Evolutionary conservation across 2,113 vertebrate genomes (phyloP).

Genomic region (Corythornis cristatus): DNA sequence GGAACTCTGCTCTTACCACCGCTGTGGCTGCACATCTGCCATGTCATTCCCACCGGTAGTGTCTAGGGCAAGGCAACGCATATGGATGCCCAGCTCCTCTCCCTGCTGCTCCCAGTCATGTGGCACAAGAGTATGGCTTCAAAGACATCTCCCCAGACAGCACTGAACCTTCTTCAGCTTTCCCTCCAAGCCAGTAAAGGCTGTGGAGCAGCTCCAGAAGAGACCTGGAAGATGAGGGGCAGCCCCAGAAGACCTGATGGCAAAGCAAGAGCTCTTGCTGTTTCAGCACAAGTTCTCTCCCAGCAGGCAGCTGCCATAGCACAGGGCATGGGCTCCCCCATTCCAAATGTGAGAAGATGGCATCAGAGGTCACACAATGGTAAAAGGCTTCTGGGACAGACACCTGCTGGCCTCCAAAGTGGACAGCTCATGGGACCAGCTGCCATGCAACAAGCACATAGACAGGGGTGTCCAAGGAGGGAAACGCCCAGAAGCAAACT

Average conservation of each 20-base stretch:
- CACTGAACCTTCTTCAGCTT: not conserved
- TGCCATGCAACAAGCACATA: accelerated
- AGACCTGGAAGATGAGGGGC: not conserved
- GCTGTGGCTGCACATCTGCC: not conserved
- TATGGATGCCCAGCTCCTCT: accelerated
- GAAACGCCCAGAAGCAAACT: not conserved
- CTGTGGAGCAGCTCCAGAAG: not conserved
- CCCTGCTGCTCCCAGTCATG: not conserved
- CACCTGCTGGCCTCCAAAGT: not conserved
- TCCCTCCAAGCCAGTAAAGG: not conserved
- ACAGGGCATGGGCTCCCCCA: not conserved
- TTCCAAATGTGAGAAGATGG: not conserved
- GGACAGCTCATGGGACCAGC: accelerated
- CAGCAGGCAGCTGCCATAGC: not conserved
- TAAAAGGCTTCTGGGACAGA: not conserved
- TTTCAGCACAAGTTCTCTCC: not conserved
- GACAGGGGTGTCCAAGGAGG: accelerated
- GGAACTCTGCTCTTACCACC: not conserved
- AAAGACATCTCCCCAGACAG: not conserved
- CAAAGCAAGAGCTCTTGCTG: accelerated
- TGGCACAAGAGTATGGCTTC: accelerated
- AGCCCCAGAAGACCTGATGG: accelerated
- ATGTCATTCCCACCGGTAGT: accelerated
- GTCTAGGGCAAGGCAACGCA: accelerated
- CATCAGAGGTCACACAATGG: not conserved